These are phyloP conservation scores for Halcyon malimbica DNA, from an alignment of 2,113 vertebrate genomes.

Conservation along the genomic window DNA sequence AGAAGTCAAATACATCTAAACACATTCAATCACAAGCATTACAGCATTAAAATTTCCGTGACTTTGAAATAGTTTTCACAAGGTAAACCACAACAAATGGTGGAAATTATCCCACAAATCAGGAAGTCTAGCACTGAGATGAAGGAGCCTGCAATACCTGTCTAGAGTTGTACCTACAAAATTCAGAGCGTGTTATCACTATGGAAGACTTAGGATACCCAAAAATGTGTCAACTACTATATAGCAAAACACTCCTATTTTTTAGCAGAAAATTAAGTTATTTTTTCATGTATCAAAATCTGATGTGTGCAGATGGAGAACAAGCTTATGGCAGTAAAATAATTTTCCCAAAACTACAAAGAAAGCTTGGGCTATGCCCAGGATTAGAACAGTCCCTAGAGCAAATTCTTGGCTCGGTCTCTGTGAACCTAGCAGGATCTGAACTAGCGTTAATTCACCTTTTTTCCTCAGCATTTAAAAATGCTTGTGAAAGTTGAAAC, in stretches of 20 bases:
- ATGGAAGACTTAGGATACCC: not conserved
- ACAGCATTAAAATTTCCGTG: not conserved
- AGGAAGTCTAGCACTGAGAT: not conserved
- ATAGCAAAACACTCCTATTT: not conserved
- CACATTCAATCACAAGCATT: not conserved
- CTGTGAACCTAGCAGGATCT: not conserved
- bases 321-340: not conserved
- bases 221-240: not conserved
- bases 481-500: not conserved
- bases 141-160: not conserved
- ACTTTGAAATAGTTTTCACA: not conserved
- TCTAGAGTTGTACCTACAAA: not conserved
- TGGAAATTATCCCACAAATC: not conserved
- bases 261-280: not conserved
- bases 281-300: not conserved
- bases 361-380: not conserved
- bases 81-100: not conserved
- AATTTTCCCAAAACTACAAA: not conserved
- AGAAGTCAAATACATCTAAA: not conserved
- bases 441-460: not conserved
- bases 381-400: conserved; percentile 1
- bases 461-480: not conserved
- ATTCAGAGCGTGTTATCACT: not conserved
- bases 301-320: not conserved
- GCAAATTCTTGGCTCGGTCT: not conserved